phyloP scores from a whole-genome alignment of 2,797 vertebrate genomes.

The Gymnothorax javanicus region DNA sequence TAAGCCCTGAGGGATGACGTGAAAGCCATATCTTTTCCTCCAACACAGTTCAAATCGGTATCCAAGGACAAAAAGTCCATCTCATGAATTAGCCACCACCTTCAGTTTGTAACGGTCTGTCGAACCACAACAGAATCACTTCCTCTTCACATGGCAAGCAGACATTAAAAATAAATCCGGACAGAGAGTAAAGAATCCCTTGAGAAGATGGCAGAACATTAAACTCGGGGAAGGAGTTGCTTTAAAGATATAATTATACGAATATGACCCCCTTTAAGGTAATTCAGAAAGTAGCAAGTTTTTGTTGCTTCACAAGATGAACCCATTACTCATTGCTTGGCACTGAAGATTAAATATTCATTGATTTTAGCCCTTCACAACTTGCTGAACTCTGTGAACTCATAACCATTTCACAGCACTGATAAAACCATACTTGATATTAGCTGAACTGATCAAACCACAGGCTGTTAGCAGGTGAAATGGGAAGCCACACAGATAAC shows the following conservation, averaged over 20 bases:
- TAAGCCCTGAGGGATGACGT: conserved; percentile 11
- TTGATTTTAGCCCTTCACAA: neutral
- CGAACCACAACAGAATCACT: conserved; percentile 32
- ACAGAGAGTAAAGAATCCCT: conserved; percentile 6
- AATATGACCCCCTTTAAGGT: conserved; percentile 11
- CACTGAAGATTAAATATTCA: neutral
- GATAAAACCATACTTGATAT: neutral
- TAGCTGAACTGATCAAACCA: neutral
- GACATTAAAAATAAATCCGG: conserved; percentile 13
- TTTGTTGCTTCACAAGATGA: neutral
- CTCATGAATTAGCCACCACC: conserved; percentile 22
- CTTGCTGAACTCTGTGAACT: neutral
- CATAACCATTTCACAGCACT: neutral
- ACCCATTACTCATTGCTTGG: neutral
- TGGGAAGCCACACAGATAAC: neutral
- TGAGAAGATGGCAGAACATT: neutral
- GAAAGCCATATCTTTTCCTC: conserved; percentile 12
- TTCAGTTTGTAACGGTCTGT: conserved; percentile 30
- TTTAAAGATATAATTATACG: neutral
- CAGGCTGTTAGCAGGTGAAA: neutral
- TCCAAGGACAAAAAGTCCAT: conserved; percentile 16
- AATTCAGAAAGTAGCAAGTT: neutral
- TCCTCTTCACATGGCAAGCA: conserved; percentile 32
- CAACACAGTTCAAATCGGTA: conserved; percentile 22
- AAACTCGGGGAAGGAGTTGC: neutral